Evolutionary conservation across 2,888 invertebrate genomes (phyloP), one percentile per base, ranked within the genome.

Genomic region (Strigamia crassipes): DNA sequence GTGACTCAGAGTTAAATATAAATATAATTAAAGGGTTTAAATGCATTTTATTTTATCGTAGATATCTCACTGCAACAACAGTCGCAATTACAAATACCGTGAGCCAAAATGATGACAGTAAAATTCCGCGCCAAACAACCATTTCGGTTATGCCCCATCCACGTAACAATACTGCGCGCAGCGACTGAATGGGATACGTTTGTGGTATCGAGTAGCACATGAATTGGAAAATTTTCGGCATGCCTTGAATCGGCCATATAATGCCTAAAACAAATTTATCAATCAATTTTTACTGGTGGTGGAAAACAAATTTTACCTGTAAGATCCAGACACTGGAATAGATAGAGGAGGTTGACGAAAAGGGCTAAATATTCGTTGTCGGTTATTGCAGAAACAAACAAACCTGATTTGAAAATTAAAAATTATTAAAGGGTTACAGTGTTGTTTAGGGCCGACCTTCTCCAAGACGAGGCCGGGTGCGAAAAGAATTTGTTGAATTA

Each of bases 201-300:
- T 94, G 93, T 0, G 96, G 96, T 6, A 95, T 89, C 0, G 89
- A 87, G 80, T 92, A 89, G 6, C 88, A 87, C 23, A 89, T 84
- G 82, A 88, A 89, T 86, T 93, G 91, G 46, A 97, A 89, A 83
- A 94, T 90, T 85, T 92, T 91, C 1, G 97, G 97, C 95, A 97
- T 97, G 82, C 96, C 96, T 88, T 97, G 96, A 83, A 97, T 93
- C 82, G 97, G 97, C 97, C 97, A 97, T 86, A 97, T 96, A 56
- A 97, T 96, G 82, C 97, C 97, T 92, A 86, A 1, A 87, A 86
- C 84, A 84, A 83, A 82, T 82, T 83, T 51, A 78, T 80, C 77
- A n/a, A 89, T 91, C 89, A 46, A 46, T 46, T n/a, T n/a, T n/a
- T 87, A 95, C 96, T 96, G 85, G 96, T 96, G 78, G 89, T 97